These are phyloP conservation scores for Gymnodraco acuticeps DNA, from an alignment of 2,797 vertebrate species.

Conservation along the genomic window DNA sequence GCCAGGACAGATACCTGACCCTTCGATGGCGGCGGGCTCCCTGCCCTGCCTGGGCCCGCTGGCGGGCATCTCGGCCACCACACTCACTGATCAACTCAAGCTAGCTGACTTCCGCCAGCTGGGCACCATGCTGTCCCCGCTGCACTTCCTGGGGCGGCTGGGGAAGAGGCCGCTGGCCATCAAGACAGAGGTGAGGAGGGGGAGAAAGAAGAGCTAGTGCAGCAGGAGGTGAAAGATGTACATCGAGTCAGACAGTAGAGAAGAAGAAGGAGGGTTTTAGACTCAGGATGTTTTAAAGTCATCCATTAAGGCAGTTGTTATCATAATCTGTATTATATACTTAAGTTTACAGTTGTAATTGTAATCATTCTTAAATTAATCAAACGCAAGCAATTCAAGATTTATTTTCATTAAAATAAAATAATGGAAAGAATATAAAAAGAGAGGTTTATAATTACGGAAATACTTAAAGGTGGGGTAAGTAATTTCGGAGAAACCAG, in stretches of 20 bases:
- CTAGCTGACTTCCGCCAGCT: constrained; percentile 92
- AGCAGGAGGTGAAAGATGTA: constrained; percentile 6
- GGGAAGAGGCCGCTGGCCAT: constrained; percentile 91
- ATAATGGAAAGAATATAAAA: too few species aligned
- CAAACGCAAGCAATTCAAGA: too few species aligned
- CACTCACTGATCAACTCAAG: constrained; percentile 92
- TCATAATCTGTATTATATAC: too few species aligned
- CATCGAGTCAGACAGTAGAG: neutral
- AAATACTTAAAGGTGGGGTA: neutral
- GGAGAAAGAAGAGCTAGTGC: constrained; percentile 25
- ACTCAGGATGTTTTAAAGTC: too few species aligned
- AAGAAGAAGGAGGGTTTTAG: neutral
- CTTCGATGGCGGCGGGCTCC: constrained; percentile 91
- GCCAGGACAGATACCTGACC: constrained; percentile 97
- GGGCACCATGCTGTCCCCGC: constrained; percentile 90
- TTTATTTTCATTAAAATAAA: too few species aligned
- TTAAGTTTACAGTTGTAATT: too few species aligned
- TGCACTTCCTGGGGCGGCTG: constrained; percentile 92
- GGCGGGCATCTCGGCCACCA: constrained; percentile 91
- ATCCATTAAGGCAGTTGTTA: too few species aligned
- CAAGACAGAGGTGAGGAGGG: constrained; percentile 91
- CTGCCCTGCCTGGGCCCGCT: constrained; percentile 91
- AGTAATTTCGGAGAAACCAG: too few species aligned
- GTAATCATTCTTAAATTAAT: too few species aligned
- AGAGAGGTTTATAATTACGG: neutral